Base-by-base conservation (phyloP, 2,113 vertebrate species). In the Prinia subflava region DNA sequence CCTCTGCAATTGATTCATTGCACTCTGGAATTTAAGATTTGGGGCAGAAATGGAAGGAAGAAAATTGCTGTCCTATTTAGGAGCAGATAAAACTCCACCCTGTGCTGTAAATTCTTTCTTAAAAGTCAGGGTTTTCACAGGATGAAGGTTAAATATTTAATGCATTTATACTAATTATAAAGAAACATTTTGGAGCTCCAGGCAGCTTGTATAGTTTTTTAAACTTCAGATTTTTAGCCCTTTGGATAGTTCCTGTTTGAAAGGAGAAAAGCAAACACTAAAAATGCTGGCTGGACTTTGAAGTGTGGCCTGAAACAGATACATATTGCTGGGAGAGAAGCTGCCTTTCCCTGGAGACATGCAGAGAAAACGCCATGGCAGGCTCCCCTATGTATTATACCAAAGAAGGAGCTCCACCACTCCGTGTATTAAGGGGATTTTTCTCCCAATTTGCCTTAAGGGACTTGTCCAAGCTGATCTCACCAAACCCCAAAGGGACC, bases 131-230 rank as follows among this genome's bases (percentile, higher is more conserved):
- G 19, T 83, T 93, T 89, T 59, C 75, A 83, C 46, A 86, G 63
- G 35, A 86, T 77, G 59, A 85, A 94, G 68, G 59, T 35, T 95
- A 86, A 88, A 74, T 83, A 74, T 93, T 90, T 94, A 37, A 86
- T 65, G 42, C 18, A 21, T 87, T 93, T 85, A 60, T 83, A 90
- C 68, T 68, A 71, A 95, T 79, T 76, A 71, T 49, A 84, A 94
- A 92, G 41, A 87, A 91, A 81, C 21, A 67, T 47, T 76, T 64
- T 44, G 49, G 69, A 82, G 49, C 89, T 91, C 28, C 39, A 57
- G 60, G 62, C 57, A 89, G 56, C 57, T 88, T 65, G 50, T 46
- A 31, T 23, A 76, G 46, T 20, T 93, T 63, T 96, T 92, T 76
- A 85, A 88, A 55, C 46, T 50, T 69, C 85, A 37, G 25, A 60